Conservation (phyloP, 2,888 invertebrate genomes). For the Zhuqinia jingwanae region DNA sequence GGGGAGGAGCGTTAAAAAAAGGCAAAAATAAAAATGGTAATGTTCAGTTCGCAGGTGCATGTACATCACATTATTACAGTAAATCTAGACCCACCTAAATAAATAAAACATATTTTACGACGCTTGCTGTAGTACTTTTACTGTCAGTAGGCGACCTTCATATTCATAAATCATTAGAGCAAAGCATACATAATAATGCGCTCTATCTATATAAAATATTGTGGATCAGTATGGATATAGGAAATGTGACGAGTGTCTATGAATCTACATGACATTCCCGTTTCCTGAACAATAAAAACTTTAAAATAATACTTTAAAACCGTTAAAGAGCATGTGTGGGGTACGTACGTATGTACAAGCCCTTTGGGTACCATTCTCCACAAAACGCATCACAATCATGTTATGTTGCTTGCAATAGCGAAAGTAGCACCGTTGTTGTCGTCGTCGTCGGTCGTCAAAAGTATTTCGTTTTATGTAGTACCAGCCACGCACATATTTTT, state of each 20-base stretch:
- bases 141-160: not conserved
- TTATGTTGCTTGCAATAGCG: not conserved
- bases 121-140: not conserved
- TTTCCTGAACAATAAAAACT: not conserved
- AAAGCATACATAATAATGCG: not conserved
- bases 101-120: not conserved
- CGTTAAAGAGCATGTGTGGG: no score
- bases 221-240: not conserved
- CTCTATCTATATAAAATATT: no score
- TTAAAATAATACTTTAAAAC: no score
- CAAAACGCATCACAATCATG: not conserved
- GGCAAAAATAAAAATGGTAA: not conserved
- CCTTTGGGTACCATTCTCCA: no score
- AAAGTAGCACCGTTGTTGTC: not conserved
- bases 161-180: not conserved
- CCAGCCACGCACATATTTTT: not conserved
- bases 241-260: not conserved
- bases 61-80: not conserved
- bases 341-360: no score
- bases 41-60: not conserved
- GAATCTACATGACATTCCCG: constrained; percentile 11
- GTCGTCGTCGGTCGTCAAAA: no score
- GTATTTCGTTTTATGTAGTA: not conserved
- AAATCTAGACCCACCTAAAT: constrained; percentile 3
- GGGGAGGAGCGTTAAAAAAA: not conserved